Evolutionary conservation across 2,888 invertebrate genomes (phyloP).

Genomic region (Clistopyga incitator): DNA sequence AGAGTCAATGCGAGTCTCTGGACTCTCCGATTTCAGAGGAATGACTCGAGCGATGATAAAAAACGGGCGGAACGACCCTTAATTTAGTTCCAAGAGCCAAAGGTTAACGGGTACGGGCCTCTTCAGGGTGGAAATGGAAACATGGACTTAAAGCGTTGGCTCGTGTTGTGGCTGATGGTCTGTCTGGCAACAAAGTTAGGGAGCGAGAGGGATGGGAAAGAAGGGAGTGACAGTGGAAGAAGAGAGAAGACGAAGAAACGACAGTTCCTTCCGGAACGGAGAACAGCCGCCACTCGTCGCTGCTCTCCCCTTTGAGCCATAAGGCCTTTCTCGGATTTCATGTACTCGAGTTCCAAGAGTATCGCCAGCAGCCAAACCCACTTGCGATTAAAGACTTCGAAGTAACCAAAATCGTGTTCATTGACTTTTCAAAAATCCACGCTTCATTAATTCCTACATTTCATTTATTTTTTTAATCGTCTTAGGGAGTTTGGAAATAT

Average conservation of each 20-base stretch:
- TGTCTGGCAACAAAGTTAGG: constrained; percentile 57
- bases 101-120: constrained; percentile 68
- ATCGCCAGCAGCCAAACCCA: constrained; percentile 57
- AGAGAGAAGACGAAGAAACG: constrained; percentile 72
- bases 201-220: constrained; percentile 26
- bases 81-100: constrained; percentile 75
- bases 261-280: constrained; percentile 78
- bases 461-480: not conserved
- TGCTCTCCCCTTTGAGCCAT: constrained; percentile 56
- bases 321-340: constrained; percentile 60
- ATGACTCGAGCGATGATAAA: constrained; percentile 54
- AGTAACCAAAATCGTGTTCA: constrained; percentile 28
- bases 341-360: constrained; percentile 45
- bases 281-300: constrained; percentile 72
- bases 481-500: no score
- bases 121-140: constrained; percentile 62
- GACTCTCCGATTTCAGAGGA: constrained; percentile 12
- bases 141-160: constrained; percentile 62
- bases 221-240: constrained; percentile 2
- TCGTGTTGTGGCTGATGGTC: constrained; percentile 52
- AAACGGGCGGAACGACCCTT: constrained; percentile 76
- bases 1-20: constrained; percentile 34
- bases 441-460: not conserved
- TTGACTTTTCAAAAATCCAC: constrained; percentile 35
- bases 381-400: constrained; percentile 58